A percentile compares a stretch with the other conserved stretches of the same genome.
Conservation (phyloP, 1,140 invertebrate genomes). For the Mizuhopecten yessoensis region DNA sequence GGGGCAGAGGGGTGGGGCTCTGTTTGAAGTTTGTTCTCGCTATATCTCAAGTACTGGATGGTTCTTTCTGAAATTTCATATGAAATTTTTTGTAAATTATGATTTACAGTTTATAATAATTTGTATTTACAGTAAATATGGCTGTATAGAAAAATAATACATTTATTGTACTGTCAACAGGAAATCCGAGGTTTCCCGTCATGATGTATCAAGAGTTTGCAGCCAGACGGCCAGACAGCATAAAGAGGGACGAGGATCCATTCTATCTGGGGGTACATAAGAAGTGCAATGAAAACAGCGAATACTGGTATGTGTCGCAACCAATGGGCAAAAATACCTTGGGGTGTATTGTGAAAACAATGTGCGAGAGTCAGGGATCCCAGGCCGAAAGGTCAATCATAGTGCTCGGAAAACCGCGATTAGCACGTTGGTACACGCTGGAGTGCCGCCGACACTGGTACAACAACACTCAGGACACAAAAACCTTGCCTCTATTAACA, state of each 20-base stretch:
- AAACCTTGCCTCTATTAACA: slow-evolving; percentile 55
- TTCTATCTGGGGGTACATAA: background rate
- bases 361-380: background rate
- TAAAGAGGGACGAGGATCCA: background rate
- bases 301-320: background rate
- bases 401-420: slow-evolving; percentile 46
- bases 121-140: too few relatives aligned
- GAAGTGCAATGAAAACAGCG: background rate
- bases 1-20: too few relatives aligned
- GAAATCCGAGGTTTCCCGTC: background rate
- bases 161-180: background rate
- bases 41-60: too few relatives aligned
- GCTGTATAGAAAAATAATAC: too few relatives aligned
- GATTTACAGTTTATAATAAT: too few relatives aligned
- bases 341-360: background rate
- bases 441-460: slow-evolving; percentile 47
- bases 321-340: background rate
- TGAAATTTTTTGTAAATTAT: too few relatives aligned
- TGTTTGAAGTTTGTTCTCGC: too few relatives aligned
- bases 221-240: background rate
- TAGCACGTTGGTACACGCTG: slow-evolving; percentile 44
- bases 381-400: background rate
- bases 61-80: too few relatives aligned
- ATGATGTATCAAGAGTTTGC: background rate
- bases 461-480: slow-evolving; percentile 51